phyloP scores from a whole-genome alignment of 2,797 vertebrate genomes.

The Alcedo atthis region DNA sequence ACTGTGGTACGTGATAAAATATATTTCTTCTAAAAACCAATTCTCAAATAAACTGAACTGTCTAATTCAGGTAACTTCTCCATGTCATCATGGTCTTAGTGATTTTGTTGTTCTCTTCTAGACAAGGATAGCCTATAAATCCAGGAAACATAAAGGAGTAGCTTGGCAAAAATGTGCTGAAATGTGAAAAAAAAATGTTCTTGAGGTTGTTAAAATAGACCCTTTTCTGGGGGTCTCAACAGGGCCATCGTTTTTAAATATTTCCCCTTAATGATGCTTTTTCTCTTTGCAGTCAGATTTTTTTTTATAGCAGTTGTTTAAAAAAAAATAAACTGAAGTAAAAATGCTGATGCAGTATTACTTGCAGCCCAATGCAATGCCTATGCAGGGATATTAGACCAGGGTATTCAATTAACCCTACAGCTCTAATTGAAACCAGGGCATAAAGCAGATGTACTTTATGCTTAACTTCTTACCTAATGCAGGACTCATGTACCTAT shows the following conservation, averaged over 20 bases:
- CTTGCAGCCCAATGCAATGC: neutral
- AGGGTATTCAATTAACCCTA: slow-evolving; percentile 7
- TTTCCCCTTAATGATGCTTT: neutral
- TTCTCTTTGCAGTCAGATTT: neutral
- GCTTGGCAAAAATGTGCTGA: neutral
- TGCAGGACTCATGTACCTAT: neutral
- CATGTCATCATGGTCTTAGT: neutral
- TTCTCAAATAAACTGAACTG: neutral
- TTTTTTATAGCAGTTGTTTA: neutral
- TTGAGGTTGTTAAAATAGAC: neutral
- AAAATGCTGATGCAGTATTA: slow-evolving; percentile 22
- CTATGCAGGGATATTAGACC: neutral
- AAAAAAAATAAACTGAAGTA: neutral
- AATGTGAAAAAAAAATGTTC: neutral
- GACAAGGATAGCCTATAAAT: neutral
- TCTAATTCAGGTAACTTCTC: neutral
- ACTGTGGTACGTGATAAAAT: neutral
- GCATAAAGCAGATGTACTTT: neutral
- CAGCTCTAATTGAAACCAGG: neutral
- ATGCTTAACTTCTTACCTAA: neutral
- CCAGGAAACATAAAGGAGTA: neutral
- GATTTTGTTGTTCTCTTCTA: neutral
- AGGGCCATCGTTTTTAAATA: neutral
- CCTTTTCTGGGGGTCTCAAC: neutral
- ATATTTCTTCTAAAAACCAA: neutral